Conservation (phyloP, 2,888 invertebrate species). For the Phania funesta region DNA sequence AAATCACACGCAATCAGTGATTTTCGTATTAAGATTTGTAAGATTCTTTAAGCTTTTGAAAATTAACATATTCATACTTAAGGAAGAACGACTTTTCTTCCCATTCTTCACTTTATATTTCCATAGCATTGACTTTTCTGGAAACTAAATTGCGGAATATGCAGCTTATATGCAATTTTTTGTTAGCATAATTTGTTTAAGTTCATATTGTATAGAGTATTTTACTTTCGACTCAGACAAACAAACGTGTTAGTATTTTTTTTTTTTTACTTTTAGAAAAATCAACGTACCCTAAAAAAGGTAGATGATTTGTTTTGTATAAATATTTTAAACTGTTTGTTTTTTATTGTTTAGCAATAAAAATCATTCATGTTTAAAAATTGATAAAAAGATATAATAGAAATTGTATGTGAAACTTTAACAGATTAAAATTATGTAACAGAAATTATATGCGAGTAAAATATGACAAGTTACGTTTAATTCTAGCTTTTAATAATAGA, state of each 20-base stretch:
- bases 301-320: constrained; percentile 8
- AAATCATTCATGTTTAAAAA: constrained; percentile 63
- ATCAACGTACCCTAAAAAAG: constrained; percentile 53
- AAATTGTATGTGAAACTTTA: constrained; percentile 6
- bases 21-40: too few species aligned
- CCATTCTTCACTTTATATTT: too few species aligned
- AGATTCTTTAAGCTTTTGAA: too few species aligned
- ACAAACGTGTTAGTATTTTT: neutral
- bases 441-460: neutral
- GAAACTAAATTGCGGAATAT: too few species aligned
- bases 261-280: neutral
- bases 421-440: constrained; percentile 28
- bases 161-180: too few species aligned
- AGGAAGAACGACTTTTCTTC: too few species aligned
- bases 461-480: constrained; percentile 54
- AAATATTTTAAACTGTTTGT: constrained; percentile 31
- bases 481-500: constrained; percentile 54
- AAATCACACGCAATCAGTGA: too few species aligned
- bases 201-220: neutral
- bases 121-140: too few species aligned
- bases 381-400: constrained; percentile 52
- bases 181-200: too few species aligned
- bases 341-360: constrained; percentile 34
- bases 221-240: neutral
- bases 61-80: too few species aligned